Evolutionary conservation across 2,113 vertebrate species (phyloP), one percentile per base, ranked within the genome.

Genomic region (Platichthys stellatus): DNA sequence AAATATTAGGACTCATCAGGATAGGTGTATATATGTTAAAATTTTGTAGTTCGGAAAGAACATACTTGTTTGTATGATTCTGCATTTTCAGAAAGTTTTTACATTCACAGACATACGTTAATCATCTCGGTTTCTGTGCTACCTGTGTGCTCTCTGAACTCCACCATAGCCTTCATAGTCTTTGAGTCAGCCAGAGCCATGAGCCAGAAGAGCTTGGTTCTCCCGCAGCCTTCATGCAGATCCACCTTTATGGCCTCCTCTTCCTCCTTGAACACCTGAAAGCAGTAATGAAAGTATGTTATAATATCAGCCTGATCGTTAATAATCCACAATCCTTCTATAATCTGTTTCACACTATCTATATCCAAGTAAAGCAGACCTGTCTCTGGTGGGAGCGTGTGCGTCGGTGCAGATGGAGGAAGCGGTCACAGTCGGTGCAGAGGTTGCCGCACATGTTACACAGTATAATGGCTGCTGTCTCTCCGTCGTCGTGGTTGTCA

Each of bases 111-210:
- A 49, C 26, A 67, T 5, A 49, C 1, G 47, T 8, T 28, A 15
- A 17, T 20, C 12, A 24, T 13, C 9, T 49, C 3, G 60, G 13
- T 40, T 45, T 24, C 20, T 10, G 0, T 20, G 11, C 93, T 94
- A 99, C 98, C 98, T 91, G 98, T 99, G 86, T 99, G 98, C 90
- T 99, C 98, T 92, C 98, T 95, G 28, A 99, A 99, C 90, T 99
- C 98, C 83, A 99, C 98, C 98, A 99, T 99, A 31, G 98, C 98
- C 88, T 99, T 99, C 98, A 99, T 99, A 28, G 98, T 99, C 93
- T 99, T 99, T 6, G 98, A 99, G 90, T 99, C 98, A 3, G 98
- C 98, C 77, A 99, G 87, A 18, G 98, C 98, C 98, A 99, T 99
- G 85, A 99, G 93, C 98, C 98, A 99, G 92, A 99, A 99, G 62